Evolutionary conservation across 2,888 invertebrate genomes (phyloP), one percentile per base, ranked within the genome.

Genomic region (Nomada lathburiana): DNA sequence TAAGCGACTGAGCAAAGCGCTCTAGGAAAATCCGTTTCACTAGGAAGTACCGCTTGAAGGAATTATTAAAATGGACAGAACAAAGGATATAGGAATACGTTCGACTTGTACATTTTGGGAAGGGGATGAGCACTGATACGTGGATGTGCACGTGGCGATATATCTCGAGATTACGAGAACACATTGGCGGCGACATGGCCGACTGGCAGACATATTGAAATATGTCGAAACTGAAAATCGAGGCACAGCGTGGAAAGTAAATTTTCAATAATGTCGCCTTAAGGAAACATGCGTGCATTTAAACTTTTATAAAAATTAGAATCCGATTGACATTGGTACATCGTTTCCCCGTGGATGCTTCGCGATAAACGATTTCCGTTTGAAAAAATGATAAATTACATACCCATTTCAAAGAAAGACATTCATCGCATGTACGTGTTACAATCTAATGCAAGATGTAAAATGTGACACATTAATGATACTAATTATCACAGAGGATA

Each of bases 141-240:
- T 62, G 68, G 60, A 63, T 77, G 72, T 82, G 82, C 86, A 85
- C 53, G 76, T 53, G 26, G 50, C 74, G 87, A 88, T 85, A 83
- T 88, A 82, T 87, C 80, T 77, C 60, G 76, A 87, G 88, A 88
- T 88, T 88, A 88, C 85, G 85, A 62, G 79, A 71, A 88, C 88
- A 88, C 75, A 87, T 88, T 72, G 84, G 76, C 80, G 75, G 62
- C 78, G 80, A 87, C 86, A 74, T 64, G 59, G 68, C 52, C 81
- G 88, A 87, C 83, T 80, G 72, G 69, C 72, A 62, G 75, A 79
- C 77, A 88, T 88, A 88, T 88, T 88, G 88, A 87, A 83, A 80
- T 72, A 64, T 81, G 82, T 82, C 77, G 68, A 29, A 79, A 70
- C 63, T 57, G 76, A 47, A 75, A 83, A 76, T 76, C 80, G 83